These are phyloP conservation scores for Ephestia elutella DNA, from an alignment of 1,140 invertebrate species.

Conservation along the genomic window DNA sequence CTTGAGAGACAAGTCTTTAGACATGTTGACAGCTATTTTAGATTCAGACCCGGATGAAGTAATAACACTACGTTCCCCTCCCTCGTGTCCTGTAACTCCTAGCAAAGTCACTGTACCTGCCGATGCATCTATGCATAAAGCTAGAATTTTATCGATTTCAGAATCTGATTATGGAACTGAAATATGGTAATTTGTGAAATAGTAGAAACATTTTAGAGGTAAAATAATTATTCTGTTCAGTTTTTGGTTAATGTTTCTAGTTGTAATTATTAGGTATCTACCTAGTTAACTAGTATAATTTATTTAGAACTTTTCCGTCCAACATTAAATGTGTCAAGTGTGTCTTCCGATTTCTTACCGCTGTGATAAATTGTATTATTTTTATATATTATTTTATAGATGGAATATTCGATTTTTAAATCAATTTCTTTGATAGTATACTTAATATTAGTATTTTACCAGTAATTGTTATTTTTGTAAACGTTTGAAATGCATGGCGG, in stretches of 20 bases:
- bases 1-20: conserved; percentile 50
- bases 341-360: conserved; percentile 20
- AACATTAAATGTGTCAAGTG: background rate
- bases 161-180: conserved; percentile 80
- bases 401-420: conserved; percentile 19
- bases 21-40: conserved; percentile 60
- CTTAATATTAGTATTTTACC: background rate
- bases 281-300: conserved; percentile 1
- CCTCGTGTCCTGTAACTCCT: conserved; percentile 60
- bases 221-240: background rate
- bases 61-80: conserved; percentile 54
- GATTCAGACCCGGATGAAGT: conserved; percentile 69
- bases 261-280: no score
- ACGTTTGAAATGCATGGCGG: conserved; percentile 60
- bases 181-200: conserved; percentile 78
- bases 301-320: conserved; percentile 6
- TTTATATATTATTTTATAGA: background rate
- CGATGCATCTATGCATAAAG: conserved; percentile 72
- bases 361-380: conserved; percentile 39
- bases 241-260: background rate
- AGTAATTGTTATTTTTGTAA: conserved; percentile 24
- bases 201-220: background rate
- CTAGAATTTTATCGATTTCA: conserved; percentile 74
- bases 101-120: conserved; percentile 74
- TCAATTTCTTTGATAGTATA: background rate